These are phyloP conservation scores for Formica selysi DNA, from an alignment of 1,140 invertebrate genomes.

Conservation along the genomic window DNA sequence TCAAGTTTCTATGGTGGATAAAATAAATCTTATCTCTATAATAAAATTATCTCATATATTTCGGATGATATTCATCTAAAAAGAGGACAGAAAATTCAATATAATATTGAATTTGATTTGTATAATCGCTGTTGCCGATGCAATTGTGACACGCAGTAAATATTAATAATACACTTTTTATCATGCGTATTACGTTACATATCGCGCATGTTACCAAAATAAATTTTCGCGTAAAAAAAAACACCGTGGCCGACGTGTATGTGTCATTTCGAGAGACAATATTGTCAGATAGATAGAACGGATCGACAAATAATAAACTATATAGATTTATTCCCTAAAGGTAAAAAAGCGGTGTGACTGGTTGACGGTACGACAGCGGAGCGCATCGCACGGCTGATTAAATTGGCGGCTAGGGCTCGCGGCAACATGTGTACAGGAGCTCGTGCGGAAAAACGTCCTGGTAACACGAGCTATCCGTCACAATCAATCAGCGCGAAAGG, in stretches of 20 bases:
- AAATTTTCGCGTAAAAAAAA: constrained; percentile 15
- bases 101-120: neutral
- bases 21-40: neutral
- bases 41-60: constrained; percentile 3
- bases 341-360: constrained; percentile 33
- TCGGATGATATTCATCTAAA: constrained; percentile 9
- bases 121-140: neutral
- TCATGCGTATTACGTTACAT: neutral
- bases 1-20: neutral
- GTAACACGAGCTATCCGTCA: constrained; percentile 72
- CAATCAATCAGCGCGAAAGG: constrained; percentile 72
- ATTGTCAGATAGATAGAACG: constrained; percentile 27
- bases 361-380: constrained; percentile 47
- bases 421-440: constrained; percentile 64
- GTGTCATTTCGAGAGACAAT: constrained; percentile 39
- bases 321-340: constrained; percentile 45
- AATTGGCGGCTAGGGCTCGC: constrained; percentile 66
- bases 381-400: constrained; percentile 67
- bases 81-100: constrained; percentile 27
- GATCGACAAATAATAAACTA: constrained; percentile 53
- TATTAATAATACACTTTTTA: constrained; percentile 53
- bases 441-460: constrained; percentile 66
- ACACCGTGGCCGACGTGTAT: neutral
- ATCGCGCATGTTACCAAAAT: constrained; percentile 9
- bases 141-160: constrained; percentile 17